A percentile compares a stretch with the other conserved stretches of the same genome.
Conservation (phyloP, 2,113 vertebrate genomes). For the Osmerus mordax region DNA sequence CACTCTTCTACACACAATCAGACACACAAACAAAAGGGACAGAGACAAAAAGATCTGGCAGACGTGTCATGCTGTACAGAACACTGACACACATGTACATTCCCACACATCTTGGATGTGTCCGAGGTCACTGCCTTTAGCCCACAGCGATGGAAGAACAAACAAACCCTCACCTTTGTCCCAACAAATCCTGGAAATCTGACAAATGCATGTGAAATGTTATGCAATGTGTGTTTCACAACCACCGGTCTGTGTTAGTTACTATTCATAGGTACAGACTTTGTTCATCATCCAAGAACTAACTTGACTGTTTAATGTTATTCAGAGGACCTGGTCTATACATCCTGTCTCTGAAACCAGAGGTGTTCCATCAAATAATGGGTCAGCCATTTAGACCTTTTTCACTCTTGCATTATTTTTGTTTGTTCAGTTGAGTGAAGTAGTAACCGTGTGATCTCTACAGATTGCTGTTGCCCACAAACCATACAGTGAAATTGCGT, state of each 20-base stretch:
- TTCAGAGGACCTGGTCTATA: background rate
- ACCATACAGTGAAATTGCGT: background rate
- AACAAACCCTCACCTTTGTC: slow-evolving; percentile 42
- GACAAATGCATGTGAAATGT: slow-evolving; percentile 52
- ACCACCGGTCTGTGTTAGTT: slow-evolving; percentile 43
- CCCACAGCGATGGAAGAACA: slow-evolving; percentile 48
- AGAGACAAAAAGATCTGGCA: too few relatives aligned
- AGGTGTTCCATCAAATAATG: slow-evolving; percentile 22
- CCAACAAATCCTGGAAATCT: slow-evolving; percentile 50
- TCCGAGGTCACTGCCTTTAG: slow-evolving; percentile 39
- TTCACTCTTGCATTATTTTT: background rate
- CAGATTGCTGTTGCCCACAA: background rate
- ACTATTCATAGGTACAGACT: slow-evolving; percentile 51
- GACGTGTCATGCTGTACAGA: background rate
- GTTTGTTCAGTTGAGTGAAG: background rate
- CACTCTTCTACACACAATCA: too few relatives aligned
- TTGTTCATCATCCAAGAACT: background rate
- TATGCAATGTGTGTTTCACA: slow-evolving; percentile 61
- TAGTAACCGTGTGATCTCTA: background rate
- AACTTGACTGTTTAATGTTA: slow-evolving; percentile 11
- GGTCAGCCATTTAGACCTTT: slow-evolving; percentile 2
- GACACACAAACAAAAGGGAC: too few relatives aligned
- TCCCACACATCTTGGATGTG: slow-evolving; percentile 11
- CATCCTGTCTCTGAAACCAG: slow-evolving; percentile 20
- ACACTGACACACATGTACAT: slow-evolving; percentile 14